Evolutionary conservation across 1,140 invertebrate genomes (phyloP), one percentile per base, ranked within the genome.

Genomic region (Proctacanthus coquilletti): DNA sequence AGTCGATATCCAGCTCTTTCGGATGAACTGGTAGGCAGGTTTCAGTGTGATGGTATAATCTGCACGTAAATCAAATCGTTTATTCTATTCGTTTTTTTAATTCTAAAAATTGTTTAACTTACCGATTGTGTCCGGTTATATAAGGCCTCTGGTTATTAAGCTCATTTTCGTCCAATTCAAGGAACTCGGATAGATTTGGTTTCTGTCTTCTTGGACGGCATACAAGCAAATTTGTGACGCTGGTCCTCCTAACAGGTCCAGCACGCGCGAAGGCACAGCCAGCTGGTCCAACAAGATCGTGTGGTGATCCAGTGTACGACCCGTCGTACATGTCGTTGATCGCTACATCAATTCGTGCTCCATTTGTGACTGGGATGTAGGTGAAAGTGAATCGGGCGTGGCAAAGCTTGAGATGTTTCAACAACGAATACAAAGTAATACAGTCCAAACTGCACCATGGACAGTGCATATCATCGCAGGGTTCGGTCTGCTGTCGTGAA

Each of bases 291-390:
- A 81, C 75, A 32, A 94, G 64, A 63, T 93, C 87, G 52, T 92
- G 86, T 1, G 89, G 88, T 39, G 86, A 89, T n/a, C 92, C 91
- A 13, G 82, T 77, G 57, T 95, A 96, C 0, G 89, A 93, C 0
- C 91, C 89, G 64, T 97, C 91, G 58, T 92, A 96, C 27, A 79
- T 67, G 53, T 95, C 88, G 62, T 96, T 96, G 40, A 96, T 84
- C 1, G 88, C 84, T 9, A 96, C 89, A 63, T 96, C 89, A 43
- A 97, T 89, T 45, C 85, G 66, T 29, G 85, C 84, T 41, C 86
- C 87, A 57, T 41, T 54, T 75, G 72, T 56, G 73, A 81, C 80
- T 76, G 58, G 42, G 63, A 62, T 42, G 44, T 44, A 60, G 5
- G 84, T 84, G 53, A 97, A 95, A 42, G 84, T 82, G 56, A 95